Base-by-base conservation (phyloP, 2,797 vertebrate species). In the Botia kubotai region DNA sequence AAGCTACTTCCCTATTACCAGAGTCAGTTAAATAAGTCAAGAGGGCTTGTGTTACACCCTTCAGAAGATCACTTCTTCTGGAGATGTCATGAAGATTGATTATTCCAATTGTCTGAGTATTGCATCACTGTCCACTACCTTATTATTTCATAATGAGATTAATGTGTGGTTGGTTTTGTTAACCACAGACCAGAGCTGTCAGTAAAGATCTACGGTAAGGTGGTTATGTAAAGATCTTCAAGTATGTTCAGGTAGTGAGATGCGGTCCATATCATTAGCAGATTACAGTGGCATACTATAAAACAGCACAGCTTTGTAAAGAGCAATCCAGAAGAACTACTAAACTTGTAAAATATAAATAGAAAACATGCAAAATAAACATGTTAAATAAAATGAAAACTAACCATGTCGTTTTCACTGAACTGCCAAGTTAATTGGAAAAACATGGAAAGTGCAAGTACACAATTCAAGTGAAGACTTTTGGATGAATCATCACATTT, bases 1-100 rank as follows among this genome's bases (percentile, higher is more conserved):
- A 77, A 23, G 68, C 63, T 43, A 26, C 55, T 46, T 26, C 50
- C 4, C 58, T 46, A 14, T 72, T 76, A 52, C 13, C 60, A 67
- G 36, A 48, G 36, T 7, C 21, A 19, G 39, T 65, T 79, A 71
- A 26, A 72, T 72, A 58, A 52, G 21, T 69, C 55, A 77, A 50
- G 62, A 57, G 58, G 79, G 63, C 68, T 70, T 65, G 29, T 13
- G 66, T 84, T 82, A 69, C 79, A 75, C 21, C 71, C 53, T 66
- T 71, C 19, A 72, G 62, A 63, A 48, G 55, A 75, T 75, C 14
- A 71, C 19, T 48, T 58, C 39, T 57, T 70, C 29, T 29, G 23
- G 19, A 58, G 60, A 50, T 39, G 65, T 13, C 36, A 23, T 53
- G 60, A 63, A 60, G 53, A 19, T 68, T 36, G 26, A 53, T 58